phyloP scores from a whole-genome alignment of 2,888 invertebrate genomes.

The Aromia moschata region DNA sequence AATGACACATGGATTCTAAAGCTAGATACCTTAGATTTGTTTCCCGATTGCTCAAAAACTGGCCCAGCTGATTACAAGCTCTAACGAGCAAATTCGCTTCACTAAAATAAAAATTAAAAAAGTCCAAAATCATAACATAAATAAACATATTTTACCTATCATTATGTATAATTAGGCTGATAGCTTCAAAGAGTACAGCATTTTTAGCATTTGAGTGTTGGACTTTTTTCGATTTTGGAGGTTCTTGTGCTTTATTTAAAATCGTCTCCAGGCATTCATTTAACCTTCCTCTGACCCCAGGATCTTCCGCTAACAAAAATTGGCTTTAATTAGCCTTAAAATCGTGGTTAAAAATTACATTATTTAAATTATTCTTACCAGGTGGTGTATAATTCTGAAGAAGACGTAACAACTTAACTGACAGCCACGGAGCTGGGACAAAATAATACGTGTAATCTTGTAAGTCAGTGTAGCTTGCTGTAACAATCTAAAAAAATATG shows the following conservation, averaged over 20 bases:
- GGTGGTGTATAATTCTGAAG: constrained; percentile 99
- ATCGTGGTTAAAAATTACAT: neutral
- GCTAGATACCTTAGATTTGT: constrained; percentile 98
- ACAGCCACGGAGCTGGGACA: constrained; percentile 99
- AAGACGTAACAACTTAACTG: constrained; percentile 94
- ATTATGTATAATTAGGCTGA: constrained; percentile 99
- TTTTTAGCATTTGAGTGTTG: constrained; percentile 99
- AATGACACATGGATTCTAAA: constrained; percentile 98
- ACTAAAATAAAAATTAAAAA: constrained; percentile 61
- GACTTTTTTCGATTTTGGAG: constrained; percentile 99
- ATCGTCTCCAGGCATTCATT: constrained; percentile 99
- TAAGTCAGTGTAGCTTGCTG: constrained; percentile 97
- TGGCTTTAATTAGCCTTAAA: neutral
- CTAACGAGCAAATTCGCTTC: constrained; percentile 96
- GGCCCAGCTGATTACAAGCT: constrained; percentile 98
- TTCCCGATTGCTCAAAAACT: constrained; percentile 96
- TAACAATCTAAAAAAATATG: constrained; percentile 81
- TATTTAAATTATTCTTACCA: constrained; percentile 62
- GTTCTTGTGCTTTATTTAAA: constrained; percentile 98
- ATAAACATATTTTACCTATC: constrained; percentile 69
- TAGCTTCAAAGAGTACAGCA: constrained; percentile 99
- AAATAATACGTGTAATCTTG: constrained; percentile 99
- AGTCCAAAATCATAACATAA: neutral
- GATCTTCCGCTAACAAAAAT: constrained; percentile 77
- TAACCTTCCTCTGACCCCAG: constrained; percentile 93